Evolutionary conservation across 1,140 invertebrate genomes (phyloP), one percentile per base, ranked within the genome.

Genomic region (Popillia japonica): DNA sequence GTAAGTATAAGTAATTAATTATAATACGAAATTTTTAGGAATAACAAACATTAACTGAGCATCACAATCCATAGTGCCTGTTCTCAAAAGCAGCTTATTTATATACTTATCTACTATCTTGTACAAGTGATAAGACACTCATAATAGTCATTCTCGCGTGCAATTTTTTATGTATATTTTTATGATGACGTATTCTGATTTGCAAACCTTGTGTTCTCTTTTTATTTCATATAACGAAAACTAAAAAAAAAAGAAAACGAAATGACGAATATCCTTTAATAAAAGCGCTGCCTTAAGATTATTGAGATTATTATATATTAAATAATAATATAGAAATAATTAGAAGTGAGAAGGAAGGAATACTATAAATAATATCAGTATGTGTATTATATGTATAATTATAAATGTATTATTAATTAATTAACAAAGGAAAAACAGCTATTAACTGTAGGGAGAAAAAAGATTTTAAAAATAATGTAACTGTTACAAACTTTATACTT

Each of bases 41-140:
- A 44, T 44, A 44, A 10, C 8, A 14, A 10, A 61, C 61, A 68
- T 48, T 48, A 10, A 14, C 20, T 34, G 61, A 20, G 61, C 61
- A 68, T 68, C 61, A 68, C 61, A 68, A 68, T 68, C 74, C 42
- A 76, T 76, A 76, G 74, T 76, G 74, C 74, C 74, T 76, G 41
- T 76, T 76, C n/a, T 48, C 23, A 76, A 14, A 23, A 68, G 74
- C 74, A 76, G 74, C 74, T 76, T 76, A 48, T 55, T 74, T 55
- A 14, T 55, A 55, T 55, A 55, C 10, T 55, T 55, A 55, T 23
- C 10, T 23, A 68, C 10, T 23, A 68, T 22, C 2, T 10, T n/a
- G 72, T 74, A 74, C 74, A 76, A 76, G 74, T 76, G 74, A 76
- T 76, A 34, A 76, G 14, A 76, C 14, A 22, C 10, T 41, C 34